phyloP scores from a whole-genome alignment of 2,113 vertebrate species.

The Perognathus longimembris region DNA sequence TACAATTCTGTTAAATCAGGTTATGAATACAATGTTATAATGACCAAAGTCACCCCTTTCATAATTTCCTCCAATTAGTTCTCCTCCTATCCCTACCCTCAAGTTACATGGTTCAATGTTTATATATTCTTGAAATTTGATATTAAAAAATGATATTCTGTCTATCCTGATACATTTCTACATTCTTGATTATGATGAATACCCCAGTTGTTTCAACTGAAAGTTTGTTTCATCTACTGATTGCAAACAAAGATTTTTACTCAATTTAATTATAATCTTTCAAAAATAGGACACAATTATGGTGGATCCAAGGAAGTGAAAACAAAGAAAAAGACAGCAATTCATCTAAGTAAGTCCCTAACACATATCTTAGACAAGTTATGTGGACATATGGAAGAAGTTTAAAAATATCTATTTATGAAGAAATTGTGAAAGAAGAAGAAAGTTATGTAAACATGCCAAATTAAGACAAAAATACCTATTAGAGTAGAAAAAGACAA shows the following conservation, averaged over 20 bases:
- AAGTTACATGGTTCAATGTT: too few relatives aligned
- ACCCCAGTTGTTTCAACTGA: not conserved
- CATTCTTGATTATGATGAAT: not conserved
- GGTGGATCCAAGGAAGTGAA: constrained; percentile 48
- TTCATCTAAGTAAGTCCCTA: constrained; percentile 49
- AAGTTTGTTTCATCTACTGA: not conserved
- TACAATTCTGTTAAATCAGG: too few relatives aligned
- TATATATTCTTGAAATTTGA: not conserved
- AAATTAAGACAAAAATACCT: constrained; percentile 72
- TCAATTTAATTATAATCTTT: constrained; percentile 44
- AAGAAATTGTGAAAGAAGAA: constrained; percentile 65
- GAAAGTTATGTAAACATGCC: constrained; percentile 71
- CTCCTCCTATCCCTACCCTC: too few relatives aligned
- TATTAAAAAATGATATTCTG: not conserved
- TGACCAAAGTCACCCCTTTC: too few relatives aligned
- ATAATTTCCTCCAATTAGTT: too few relatives aligned
- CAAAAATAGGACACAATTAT: constrained; percentile 48
- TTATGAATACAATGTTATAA: too few relatives aligned
- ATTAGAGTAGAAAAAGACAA: constrained; percentile 63
- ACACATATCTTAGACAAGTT: constrained; percentile 53
- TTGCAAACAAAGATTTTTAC: constrained; percentile 53
- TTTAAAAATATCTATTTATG: constrained; percentile 68
- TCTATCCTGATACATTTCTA: not conserved
- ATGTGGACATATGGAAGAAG: constrained; percentile 70
- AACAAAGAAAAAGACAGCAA: constrained; percentile 54